Base-by-base conservation (phyloP, 2,888 invertebrate species). In the Schizotus pectinicornis region DNA sequence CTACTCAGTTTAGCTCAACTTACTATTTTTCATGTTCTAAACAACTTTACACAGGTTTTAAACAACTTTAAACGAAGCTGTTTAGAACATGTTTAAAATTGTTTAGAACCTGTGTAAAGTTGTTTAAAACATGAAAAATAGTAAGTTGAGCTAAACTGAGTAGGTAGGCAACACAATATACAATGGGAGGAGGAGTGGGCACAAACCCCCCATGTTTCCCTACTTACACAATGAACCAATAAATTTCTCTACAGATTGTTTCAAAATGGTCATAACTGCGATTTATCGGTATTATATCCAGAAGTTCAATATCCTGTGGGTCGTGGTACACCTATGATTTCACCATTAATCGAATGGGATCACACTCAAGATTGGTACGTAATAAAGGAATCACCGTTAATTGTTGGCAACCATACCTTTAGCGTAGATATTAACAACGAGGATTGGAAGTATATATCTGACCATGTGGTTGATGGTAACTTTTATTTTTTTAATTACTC, bases 381-480 rank as follows among this genome's bases (percentile, higher is more conserved):
- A 0, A 1, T 5, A 11, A 12, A 39, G 6, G n/a, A 39, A 6
- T 41, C 1, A 67, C 61, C 53, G 65, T 72, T 70, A 84, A 84
- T 14, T 53, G 86, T 86, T 31, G 87, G 89, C 0, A 90, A 90
- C 67, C 81, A 87, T 43, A 79, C 81, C 0, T 83, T 88, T 11
- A 75, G 82, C 14, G 81, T 90, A 68, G 82, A 84, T 13, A 79
- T 88, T 5, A 76, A 77, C 0, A 88, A 88, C 61, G 88, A 90
- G 51, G 85, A 87, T 69, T 86, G 85, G 72, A 86, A 88, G 46
- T 94, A 85, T 71, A 82, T 94, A 77, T 80, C 81, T 37, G 94
- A 92, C 0, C 95, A 96, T 77, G 83, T 88, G 5, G 90, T 96
- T 57, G 95, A 95, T 77, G 92, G 94, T 85, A n/a, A 3, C n/a